These are phyloP conservation scores for Lycaena phlaeas DNA, from an alignment of 2,888 invertebrate species.

Conservation along the genomic window DNA sequence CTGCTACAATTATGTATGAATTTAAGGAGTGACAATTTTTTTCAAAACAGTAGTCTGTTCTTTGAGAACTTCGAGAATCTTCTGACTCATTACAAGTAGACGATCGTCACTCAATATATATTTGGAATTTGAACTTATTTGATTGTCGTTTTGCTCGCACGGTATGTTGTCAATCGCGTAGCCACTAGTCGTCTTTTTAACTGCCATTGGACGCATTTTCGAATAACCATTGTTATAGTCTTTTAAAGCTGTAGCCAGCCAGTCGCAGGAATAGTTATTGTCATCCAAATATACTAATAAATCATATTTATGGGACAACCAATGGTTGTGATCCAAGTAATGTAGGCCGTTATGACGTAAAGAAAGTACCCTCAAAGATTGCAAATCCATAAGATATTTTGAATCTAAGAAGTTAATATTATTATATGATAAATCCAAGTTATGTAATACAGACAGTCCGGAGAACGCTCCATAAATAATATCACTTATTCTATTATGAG, in stretches of 20 bases:
- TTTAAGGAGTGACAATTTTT: too few relatives aligned
- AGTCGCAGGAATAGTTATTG: constrained; percentile 47
- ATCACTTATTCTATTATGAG: constrained; percentile 33
- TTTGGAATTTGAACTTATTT: constrained; percentile 10
- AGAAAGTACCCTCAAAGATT: constrained; percentile 34
- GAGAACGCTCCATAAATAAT: constrained; percentile 48
- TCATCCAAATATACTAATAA: constrained; percentile 45
- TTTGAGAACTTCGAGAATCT: constrained; percentile 46
- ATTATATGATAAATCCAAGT: constrained; percentile 37
- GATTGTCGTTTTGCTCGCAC: constrained; percentile 28
- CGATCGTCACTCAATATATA: constrained; percentile 38
- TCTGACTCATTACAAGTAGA: constrained; percentile 41
- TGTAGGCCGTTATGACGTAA: constrained; percentile 38
- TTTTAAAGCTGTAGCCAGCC: constrained; percentile 40
- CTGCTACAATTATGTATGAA: too few relatives aligned
- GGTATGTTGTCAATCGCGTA: constrained; percentile 50
- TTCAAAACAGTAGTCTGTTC: constrained; percentile 45
- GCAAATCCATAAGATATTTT: constrained; percentile 44
- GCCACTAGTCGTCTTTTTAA: constrained; percentile 19
- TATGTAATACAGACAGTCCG: constrained; percentile 31
- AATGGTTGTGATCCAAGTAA: constrained; percentile 36
- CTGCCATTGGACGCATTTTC: constrained; percentile 39
- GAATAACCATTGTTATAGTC: constrained; percentile 50
- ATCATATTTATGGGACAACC: constrained; percentile 40
- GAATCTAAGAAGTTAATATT: constrained; percentile 39